Evolutionary conservation across 2,797 vertebrate genomes (phyloP).

Genomic region (Jordanella pulchra): DNA sequence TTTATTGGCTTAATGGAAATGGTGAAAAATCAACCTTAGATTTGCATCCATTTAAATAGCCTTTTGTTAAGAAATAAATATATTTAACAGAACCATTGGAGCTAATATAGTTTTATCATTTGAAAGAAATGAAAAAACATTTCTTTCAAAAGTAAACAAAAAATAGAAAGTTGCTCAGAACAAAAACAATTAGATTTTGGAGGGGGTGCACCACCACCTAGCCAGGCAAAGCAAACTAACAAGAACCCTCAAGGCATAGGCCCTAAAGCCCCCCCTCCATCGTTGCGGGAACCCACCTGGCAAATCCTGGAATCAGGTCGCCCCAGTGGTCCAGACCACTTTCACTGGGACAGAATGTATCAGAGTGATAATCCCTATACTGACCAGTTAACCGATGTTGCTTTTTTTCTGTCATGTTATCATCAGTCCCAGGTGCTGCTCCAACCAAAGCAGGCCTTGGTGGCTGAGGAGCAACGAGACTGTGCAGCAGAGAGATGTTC

Average conservation of each 20-base stretch:
- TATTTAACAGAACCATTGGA: too few species aligned
- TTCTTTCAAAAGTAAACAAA: too few species aligned
- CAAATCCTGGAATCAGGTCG: not conserved
- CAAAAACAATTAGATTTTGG: too few species aligned
- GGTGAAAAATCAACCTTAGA: not conserved
- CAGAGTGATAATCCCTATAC: not conserved
- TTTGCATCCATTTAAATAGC: too few species aligned
- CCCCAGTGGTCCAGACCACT: rapidly evolving
- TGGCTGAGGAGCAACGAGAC: slow-evolving; percentile 44
- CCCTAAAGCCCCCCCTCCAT: not conserved
- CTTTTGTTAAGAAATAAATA: too few species aligned
- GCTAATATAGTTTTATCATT: too few species aligned
- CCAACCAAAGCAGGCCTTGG: slow-evolving; percentile 78
- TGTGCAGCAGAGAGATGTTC: slow-evolving; percentile 36
- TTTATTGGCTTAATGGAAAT: too few species aligned
- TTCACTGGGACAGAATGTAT: not conserved
- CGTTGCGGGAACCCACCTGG: too few species aligned
- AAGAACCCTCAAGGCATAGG: not conserved
- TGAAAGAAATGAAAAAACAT: too few species aligned
- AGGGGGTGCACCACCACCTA: not conserved
- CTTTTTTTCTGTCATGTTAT: slow-evolving; percentile 35
- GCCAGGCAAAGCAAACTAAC: not conserved
- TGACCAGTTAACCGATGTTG: slow-evolving; percentile 35
- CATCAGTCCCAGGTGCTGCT: slow-evolving; percentile 27
- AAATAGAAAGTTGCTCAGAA: too few species aligned